phyloP scores from a whole-genome alignment of 2,113 vertebrate species.

The Rhinoderma darwinii region DNA sequence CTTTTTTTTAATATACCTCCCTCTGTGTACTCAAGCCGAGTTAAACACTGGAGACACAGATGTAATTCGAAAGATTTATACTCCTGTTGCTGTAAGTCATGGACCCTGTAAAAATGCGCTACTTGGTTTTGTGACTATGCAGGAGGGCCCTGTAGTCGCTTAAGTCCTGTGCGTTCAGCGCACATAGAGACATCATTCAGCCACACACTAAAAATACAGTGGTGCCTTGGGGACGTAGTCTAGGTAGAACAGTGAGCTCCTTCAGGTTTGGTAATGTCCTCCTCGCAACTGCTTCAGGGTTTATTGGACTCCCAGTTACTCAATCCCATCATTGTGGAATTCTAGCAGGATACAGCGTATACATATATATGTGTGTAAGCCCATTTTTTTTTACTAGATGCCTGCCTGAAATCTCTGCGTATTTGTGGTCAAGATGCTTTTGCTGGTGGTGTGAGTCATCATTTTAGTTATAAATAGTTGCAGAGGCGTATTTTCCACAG shows the following conservation, averaged over 20 bases:
- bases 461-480: conserved; percentile 48
- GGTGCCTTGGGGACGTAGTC: conserved; percentile 56
- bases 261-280: conserved; percentile 56
- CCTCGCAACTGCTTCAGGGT: conserved; percentile 52
- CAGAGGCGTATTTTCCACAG: conserved; percentile 51
- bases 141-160: conserved; percentile 55
- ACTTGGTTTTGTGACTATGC: conserved; percentile 45
- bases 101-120: conserved; percentile 44
- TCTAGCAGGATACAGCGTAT: conserved; percentile 48
- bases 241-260: conserved; percentile 53
- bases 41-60: conserved; percentile 46
- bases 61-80: conserved; percentile 43
- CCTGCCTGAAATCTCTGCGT: conserved; percentile 51
- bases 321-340: conserved; percentile 60
- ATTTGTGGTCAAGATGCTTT: conserved; percentile 51
- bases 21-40: conserved; percentile 5
- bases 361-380: conserved; percentile 46
- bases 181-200: conserved; percentile 59
- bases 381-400: conserved; percentile 17
- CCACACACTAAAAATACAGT: conserved; percentile 54
- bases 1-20: not conserved
- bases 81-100: conserved; percentile 1
- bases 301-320: conserved; percentile 50
- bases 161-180: conserved; percentile 49
- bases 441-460: conserved; percentile 56